Conservation (phyloP, 2,797 vertebrate species). For the Chelon labrosus region DNA sequence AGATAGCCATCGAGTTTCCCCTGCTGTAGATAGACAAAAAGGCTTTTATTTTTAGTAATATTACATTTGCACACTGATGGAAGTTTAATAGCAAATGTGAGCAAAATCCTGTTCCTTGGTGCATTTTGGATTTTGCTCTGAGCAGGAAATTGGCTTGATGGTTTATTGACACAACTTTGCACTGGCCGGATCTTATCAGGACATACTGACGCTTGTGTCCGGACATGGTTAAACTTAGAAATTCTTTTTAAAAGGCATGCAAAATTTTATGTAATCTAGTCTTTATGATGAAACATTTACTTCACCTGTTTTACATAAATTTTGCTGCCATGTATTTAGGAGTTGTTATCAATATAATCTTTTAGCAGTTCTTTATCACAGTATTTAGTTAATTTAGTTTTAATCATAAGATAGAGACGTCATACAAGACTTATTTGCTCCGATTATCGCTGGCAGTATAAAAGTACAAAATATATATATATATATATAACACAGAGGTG, state of each 20-base stretch:
- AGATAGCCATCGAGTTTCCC: background rate
- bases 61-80: background rate
- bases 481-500: background rate
- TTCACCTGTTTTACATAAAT: background rate
- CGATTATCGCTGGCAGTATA: too few species aligned
- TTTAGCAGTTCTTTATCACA: background rate
- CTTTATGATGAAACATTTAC: background rate
- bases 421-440: background rate
- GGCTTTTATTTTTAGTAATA: background rate
- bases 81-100: background rate
- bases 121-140: background rate
- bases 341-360: background rate
- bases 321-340: background rate
- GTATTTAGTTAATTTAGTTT: too few species aligned
- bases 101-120: background rate
- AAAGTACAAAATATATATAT: background rate
- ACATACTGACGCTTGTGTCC: background rate
- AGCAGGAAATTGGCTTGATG: conserved; percentile 17
- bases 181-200: background rate
- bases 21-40: background rate
- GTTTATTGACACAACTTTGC: conserved; percentile 25
- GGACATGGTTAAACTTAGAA: background rate
- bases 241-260: background rate
- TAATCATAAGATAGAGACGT: background rate
- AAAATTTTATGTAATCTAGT: background rate